Conservation (phyloP, 2,113 vertebrate species). For the Otus sunia region DNA sequence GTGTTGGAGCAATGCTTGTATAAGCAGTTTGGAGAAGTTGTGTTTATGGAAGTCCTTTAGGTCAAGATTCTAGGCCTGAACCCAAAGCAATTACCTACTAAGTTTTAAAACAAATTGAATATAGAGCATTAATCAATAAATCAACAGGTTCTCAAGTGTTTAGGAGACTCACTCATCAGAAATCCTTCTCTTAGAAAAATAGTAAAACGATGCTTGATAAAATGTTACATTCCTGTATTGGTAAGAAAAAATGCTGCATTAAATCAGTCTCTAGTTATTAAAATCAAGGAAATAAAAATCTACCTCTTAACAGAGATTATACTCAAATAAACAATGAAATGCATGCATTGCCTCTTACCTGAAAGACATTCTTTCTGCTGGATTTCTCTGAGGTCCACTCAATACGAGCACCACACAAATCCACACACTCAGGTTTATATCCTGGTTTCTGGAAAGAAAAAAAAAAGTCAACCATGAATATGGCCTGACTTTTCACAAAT, state of each 20-base stretch:
- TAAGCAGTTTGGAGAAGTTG: slow-evolving; percentile 76
- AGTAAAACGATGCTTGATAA: slow-evolving; percentile 27
- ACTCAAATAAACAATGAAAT: background rate
- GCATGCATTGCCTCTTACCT: slow-evolving; percentile 74
- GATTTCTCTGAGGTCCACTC: slow-evolving; percentile 88
- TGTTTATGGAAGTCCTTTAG: slow-evolving; percentile 73
- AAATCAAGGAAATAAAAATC: slow-evolving; percentile 34
- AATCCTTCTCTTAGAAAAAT: slow-evolving; percentile 40
- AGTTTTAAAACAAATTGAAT: slow-evolving; percentile 64
- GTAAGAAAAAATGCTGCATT: background rate
- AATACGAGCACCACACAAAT: slow-evolving; percentile 82
- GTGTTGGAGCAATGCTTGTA: slow-evolving; percentile 71
- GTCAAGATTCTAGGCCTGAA: slow-evolving; percentile 66
- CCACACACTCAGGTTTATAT: slow-evolving; percentile 79
- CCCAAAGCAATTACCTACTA: slow-evolving; percentile 61
- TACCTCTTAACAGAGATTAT: background rate
- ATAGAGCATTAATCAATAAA: slow-evolving; percentile 66
- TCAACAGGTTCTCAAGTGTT: slow-evolving; percentile 69
- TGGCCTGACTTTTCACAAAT: background rate
- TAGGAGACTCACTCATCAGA: slow-evolving; percentile 49
- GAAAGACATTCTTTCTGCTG: slow-evolving; percentile 86
- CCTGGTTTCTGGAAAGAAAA: slow-evolving; percentile 78
- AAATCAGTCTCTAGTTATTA: background rate
- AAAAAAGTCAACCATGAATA: background rate
- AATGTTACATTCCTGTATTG: slow-evolving; percentile 7